A percentile compares a stretch with the other conserved stretches of the same genome.
Conservation (phyloP, 1,140 invertebrate genomes). For the Tetramorium simillimum region DNA sequence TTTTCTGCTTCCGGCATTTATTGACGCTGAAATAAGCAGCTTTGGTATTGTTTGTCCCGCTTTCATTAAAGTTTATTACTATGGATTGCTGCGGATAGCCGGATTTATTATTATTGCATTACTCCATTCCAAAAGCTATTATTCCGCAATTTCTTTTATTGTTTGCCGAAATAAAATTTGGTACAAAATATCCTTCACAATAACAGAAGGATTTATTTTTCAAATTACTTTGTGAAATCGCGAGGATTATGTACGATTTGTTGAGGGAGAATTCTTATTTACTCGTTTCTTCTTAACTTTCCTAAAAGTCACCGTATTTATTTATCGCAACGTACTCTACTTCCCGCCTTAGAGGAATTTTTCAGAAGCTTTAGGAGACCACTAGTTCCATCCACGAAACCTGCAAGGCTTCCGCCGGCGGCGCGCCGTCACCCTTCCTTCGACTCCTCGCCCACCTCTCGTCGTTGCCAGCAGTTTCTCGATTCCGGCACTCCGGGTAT, state of each 20-base stretch:
- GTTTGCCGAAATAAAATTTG: not conserved
- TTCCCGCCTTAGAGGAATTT: slow-evolving; percentile 4
- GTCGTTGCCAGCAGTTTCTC: slow-evolving; percentile 4
- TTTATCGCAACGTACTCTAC: slow-evolving; percentile 17
- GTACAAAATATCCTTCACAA: not conserved
- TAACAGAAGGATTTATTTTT: not conserved
- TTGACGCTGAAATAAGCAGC: slow-evolving; percentile 14
- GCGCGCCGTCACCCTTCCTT: not conserved
- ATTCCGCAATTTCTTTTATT: not conserved
- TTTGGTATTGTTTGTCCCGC: slow-evolving; percentile 12
- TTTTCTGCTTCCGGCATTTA: slow-evolving; percentile 29
- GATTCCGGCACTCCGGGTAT: slow-evolving; percentile 4
- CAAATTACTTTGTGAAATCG: not conserved
- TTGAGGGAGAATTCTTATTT: not conserved
- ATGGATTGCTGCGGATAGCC: not conserved
- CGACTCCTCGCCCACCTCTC: not conserved
- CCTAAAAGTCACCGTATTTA: not conserved
- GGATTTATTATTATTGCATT: slow-evolving; percentile 43
- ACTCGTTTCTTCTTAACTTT: not conserved
- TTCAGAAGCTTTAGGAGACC: not conserved
- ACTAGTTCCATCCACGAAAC: not conserved
- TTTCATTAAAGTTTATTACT: slow-evolving; percentile 28
- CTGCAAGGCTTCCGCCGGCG: slow-evolving; percentile 2
- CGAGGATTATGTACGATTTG: not conserved
- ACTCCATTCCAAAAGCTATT: not conserved